Conservation (phyloP, 2,113 vertebrate genomes). For the Madoqua kirkii region DNA sequence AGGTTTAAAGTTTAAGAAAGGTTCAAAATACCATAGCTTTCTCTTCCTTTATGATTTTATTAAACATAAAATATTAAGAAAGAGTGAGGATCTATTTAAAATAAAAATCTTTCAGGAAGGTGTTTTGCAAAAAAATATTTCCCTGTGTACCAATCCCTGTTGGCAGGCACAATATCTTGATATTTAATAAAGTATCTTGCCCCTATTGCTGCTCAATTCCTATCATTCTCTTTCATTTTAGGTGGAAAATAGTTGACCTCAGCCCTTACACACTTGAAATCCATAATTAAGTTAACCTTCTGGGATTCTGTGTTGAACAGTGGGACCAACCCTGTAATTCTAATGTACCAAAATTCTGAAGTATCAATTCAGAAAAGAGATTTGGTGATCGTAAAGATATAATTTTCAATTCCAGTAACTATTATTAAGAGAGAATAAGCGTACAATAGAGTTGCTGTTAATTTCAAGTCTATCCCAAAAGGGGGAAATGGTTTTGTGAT, state of each 20-base stretch:
- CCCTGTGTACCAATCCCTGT: not conserved
- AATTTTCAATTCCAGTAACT: constrained; percentile 47
- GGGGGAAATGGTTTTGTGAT: constrained; percentile 22
- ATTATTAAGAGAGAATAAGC: constrained; percentile 47
- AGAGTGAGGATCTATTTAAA: not conserved
- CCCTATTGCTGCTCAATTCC: constrained; percentile 12
- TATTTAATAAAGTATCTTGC: not conserved
- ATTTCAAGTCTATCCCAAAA: constrained; percentile 51
- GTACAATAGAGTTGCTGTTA: constrained; percentile 23
- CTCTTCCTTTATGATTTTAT: not conserved
- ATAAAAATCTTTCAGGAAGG: not conserved
- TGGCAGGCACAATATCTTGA: not conserved
- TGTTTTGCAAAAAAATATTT: not conserved
- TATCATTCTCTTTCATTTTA: constrained; percentile 20
- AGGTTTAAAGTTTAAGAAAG: not conserved
- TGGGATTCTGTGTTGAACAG: not conserved
- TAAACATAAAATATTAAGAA: not conserved
- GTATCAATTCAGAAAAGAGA: constrained; percentile 27
- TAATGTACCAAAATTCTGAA: not conserved
- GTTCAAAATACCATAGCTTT: not conserved
- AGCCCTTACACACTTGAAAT: constrained; percentile 21
- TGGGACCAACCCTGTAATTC: constrained; percentile 25
- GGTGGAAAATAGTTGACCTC: not conserved
- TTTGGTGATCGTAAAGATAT: constrained; percentile 27
- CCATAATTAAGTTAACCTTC: constrained; percentile 55